phyloP scores from a whole-genome alignment of 2,888 invertebrate genomes.

The Matsumyia berberina region DNA sequence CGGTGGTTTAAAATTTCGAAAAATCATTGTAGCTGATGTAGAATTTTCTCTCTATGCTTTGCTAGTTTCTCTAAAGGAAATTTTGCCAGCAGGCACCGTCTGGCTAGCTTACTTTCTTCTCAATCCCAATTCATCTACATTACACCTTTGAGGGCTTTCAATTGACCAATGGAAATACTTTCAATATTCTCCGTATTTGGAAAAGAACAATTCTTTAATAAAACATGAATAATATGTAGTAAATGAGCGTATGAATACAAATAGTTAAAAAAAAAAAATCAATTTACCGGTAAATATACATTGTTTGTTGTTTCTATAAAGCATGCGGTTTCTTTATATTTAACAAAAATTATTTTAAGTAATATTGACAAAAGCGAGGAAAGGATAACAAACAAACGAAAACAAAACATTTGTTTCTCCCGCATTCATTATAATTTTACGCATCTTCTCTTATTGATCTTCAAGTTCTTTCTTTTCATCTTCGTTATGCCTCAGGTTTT shows the following conservation, averaged over 20 bases:
- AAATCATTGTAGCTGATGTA: too few relatives aligned
- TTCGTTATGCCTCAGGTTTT: constrained; percentile 6
- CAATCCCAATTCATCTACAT: too few relatives aligned
- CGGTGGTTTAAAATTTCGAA: too few relatives aligned
- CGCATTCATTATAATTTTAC: constrained; percentile 15
- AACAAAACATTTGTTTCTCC: not conserved
- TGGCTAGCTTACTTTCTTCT: too few relatives aligned
- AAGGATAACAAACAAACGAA: not conserved
- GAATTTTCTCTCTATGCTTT: too few relatives aligned
- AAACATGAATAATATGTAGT: constrained; percentile 42
- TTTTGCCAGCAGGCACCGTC: too few relatives aligned
- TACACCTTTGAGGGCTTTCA: too few relatives aligned
- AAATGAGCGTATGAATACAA: constrained; percentile 32
- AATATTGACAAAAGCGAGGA: not conserved
- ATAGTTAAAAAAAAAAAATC: constrained; percentile 21
- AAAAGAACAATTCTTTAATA: constrained; percentile 30
- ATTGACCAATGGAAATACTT: not conserved
- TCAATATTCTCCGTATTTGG: not conserved
- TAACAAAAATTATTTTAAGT: constrained; percentile 14
- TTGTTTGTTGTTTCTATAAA: not conserved
- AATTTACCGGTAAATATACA: constrained; percentile 27
- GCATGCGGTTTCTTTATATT: constrained; percentile 2
- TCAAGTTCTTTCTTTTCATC: not conserved
- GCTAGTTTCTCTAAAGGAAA: too few relatives aligned
- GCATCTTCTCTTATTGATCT: constrained; percentile 9